phyloP scores from a whole-genome alignment of 2,888 invertebrate species.

The Scaptomyza reducta region DNA sequence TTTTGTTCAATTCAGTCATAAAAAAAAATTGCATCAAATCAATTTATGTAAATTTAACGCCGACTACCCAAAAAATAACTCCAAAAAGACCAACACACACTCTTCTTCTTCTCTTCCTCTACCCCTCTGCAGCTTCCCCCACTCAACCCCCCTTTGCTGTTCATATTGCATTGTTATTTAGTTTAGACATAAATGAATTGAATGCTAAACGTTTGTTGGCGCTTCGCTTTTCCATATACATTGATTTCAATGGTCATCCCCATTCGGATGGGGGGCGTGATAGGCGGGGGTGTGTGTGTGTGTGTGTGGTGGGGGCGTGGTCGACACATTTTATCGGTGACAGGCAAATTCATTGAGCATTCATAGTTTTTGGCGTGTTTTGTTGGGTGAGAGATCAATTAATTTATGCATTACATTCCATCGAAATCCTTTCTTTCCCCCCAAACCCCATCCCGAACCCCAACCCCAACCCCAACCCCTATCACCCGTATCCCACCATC shows the following conservation, averaged over 20 bases:
- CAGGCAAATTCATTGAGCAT: constrained; percentile 53
- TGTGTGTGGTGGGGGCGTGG: too few relatives aligned
- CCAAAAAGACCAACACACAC: too few relatives aligned
- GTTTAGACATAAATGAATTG: constrained; percentile 70
- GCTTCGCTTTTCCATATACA: too few relatives aligned
- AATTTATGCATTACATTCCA: constrained; percentile 73
- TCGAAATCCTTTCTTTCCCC: too few relatives aligned
- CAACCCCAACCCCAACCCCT: not conserved
- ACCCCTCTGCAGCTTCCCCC: not conserved
- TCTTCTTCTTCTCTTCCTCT: too few relatives aligned
- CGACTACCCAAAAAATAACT: constrained; percentile 13
- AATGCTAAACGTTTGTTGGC: constrained; percentile 54
- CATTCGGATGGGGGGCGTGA: too few relatives aligned
- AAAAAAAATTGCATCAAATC: constrained; percentile 84
- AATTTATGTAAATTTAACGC: constrained; percentile 85
- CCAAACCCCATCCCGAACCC: not conserved
- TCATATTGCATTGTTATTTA: constrained; percentile 68
- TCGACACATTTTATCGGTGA: constrained; percentile 48
- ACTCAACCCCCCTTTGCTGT: not conserved
- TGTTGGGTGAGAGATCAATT: constrained; percentile 54
- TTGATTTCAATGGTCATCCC: too few relatives aligned
- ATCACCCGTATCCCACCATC: not conserved
- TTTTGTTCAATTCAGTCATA: constrained; percentile 67
- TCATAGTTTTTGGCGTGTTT: constrained; percentile 58
- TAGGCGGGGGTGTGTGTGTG: too few relatives aligned